A percentile compares a stretch with the other conserved stretches of the same genome.
phyloP scores from a whole-genome alignment of 2,888 invertebrate genomes.

The Hybos culiciformis region DNA sequence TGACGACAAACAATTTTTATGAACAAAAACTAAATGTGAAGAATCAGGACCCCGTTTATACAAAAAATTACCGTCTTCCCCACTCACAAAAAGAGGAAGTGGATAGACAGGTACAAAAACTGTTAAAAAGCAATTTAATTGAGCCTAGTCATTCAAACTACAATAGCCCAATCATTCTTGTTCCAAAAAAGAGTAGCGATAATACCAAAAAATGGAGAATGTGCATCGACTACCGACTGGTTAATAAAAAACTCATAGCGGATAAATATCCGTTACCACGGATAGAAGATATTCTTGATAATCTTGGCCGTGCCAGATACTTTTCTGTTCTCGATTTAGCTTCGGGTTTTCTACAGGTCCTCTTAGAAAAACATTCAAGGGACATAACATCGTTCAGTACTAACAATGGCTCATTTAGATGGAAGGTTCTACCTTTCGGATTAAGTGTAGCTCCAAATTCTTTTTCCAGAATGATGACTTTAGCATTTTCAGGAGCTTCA shows the following conservation, averaged over 20 bases:
- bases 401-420: not conserved
- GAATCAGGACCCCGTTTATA: conserved; percentile 1
- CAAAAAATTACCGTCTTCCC: not conserved
- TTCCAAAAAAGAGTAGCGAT: not conserved
- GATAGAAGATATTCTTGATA: too few relatives aligned
- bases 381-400: conserved; percentile 5
- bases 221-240: not conserved
- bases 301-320: too few relatives aligned
- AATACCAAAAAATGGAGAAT: not conserved
- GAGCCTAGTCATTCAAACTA: too few relatives aligned
- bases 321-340: conserved; percentile 27
- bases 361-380: not conserved
- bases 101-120: not conserved
- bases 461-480: conserved; percentile 20
- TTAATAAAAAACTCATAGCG: too few relatives aligned
- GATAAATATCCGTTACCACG: too few relatives aligned
- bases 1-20: too few relatives aligned
- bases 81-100: not conserved
- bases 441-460: conserved; percentile 14
- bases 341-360: conserved; percentile 6
- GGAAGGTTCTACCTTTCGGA: conserved; percentile 17
- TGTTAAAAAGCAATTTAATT: not conserved
- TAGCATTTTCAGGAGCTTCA: conserved; percentile 16
- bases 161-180: too few relatives aligned
- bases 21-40: conserved; percentile 2